Base-by-base conservation (phyloP, 2,113 vertebrate species). In the Scomber colias region DNA sequence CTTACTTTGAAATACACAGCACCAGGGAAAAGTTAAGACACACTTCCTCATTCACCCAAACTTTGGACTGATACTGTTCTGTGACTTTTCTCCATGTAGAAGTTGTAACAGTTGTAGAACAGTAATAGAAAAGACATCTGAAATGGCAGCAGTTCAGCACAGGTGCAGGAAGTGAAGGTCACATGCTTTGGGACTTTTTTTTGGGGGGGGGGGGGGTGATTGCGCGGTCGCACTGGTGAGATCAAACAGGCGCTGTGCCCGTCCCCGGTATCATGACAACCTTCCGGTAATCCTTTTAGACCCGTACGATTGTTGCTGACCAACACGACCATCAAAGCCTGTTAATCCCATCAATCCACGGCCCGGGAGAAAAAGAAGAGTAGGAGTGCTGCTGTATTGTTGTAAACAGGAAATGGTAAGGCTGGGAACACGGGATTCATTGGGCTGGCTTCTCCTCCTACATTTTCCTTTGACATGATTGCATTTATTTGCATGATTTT, bases 261-360 rank as follows among this genome's bases (percentile, higher is more conserved):
- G 63, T 66, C 17, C 70, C 14, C 14, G 7, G 46, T 59, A 73
- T 77, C 75, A 71, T 21, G 57, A 64, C 7, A 5, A 50, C 67
- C 50, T 30, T 66, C 31, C 12, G 56, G 46, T 77, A 75, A 82
- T 84, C 84, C 56, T 66, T 69, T 83, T 75, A 63, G 79, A 64
- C 50, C 56, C 68, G 68, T 77, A 27, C 13, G 48, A 69, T 57
- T 77, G 50, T 35, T 40, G 57, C 35, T 24, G 46, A 84, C 67
- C 84, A 82, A 66, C 55, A 68, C 14, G 45, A 55, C 61, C 73
- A 75, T 81, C 60, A 71, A 63, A 80, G 73, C 63, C 75, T 60
- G 45, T 46, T 81, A 77, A 83, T 83, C 77, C 61, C 56, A 71
- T 86, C 71, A 70, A 79, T 17, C 54, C 5, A 11, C 2, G 0